Evolutionary conservation across 1,140 invertebrate species (phyloP).

Genomic region (Ditylenchus dipsaci): DNA sequence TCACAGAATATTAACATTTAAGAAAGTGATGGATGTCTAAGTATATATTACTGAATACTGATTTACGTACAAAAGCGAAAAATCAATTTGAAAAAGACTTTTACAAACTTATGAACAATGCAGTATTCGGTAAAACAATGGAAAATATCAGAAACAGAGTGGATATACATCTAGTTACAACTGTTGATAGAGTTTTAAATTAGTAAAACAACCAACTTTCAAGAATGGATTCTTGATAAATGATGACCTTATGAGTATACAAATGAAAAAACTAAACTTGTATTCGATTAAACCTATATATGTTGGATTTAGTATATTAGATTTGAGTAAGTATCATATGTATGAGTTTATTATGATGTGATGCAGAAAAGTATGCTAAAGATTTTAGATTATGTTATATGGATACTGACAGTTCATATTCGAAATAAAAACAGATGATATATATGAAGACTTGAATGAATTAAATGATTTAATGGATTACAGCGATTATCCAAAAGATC

Average conservation of each 20-base stretch:
- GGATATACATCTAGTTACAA: constrained; percentile 18
- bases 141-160: constrained; percentile 31
- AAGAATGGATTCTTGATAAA: too few relatives aligned
- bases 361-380: constrained; percentile 40
- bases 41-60: constrained; percentile 61
- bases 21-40: constrained; percentile 60
- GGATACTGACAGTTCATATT: constrained; percentile 38
- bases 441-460: constrained; percentile 34
- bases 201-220: constrained; percentile 55
- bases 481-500: too few relatives aligned
- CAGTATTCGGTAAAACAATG: constrained; percentile 28
- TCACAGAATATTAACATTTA: constrained; percentile 62
- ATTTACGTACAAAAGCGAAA: too few relatives aligned
- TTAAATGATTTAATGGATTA: too few relatives aligned
- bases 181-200: constrained; percentile 21
- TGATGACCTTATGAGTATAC: too few relatives aligned
- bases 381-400: constrained; percentile 31
- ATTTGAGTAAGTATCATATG: too few relatives aligned
- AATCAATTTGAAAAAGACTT: too few relatives aligned
- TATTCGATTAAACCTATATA: constrained; percentile 18
- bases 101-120: too few relatives aligned
- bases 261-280: too few relatives aligned
- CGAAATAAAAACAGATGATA: constrained; percentile 28
- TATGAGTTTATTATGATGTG: constrained; percentile 55
- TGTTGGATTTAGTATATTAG: too few relatives aligned